Percentiles rank a stretch among this genome's conserved stretches.
These are phyloP conservation scores for Portevinia maculata DNA, from an alignment of 2,888 invertebrate genomes.

Conservation along the genomic window DNA sequence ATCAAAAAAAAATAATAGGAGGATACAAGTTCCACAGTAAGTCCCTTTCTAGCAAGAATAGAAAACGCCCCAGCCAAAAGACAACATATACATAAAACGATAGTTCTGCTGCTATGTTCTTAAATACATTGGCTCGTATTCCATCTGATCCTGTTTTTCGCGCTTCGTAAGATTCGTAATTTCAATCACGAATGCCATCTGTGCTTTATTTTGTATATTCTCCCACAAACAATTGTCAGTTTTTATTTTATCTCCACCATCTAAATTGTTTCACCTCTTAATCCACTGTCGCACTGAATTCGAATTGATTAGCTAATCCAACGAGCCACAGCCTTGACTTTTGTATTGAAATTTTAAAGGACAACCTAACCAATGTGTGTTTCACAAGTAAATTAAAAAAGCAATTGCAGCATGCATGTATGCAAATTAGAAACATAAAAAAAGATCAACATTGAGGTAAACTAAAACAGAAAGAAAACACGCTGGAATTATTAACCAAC, in stretches of 20 bases:
- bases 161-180: too few relatives aligned
- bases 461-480: constrained; percentile 19
- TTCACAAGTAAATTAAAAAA: constrained; percentile 39
- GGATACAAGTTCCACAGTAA: too few relatives aligned
- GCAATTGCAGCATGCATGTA: constrained; percentile 19
- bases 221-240: neutral
- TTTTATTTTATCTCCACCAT: neutral
- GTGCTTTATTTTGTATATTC: neutral
- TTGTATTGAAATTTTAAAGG: constrained; percentile 25
- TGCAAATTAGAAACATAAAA: constrained; percentile 21
- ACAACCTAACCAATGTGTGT: constrained; percentile 24
- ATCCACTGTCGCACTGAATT: constrained; percentile 29
- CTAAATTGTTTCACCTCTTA: neutral
- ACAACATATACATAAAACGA: too few relatives aligned
- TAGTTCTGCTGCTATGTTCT: too few relatives aligned
- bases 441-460: constrained; percentile 4
- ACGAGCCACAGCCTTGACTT: constrained; percentile 55
- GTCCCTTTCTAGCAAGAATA: too few relatives aligned
- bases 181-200: too few relatives aligned
- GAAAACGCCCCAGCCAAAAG: too few relatives aligned
- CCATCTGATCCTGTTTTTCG: too few relatives aligned
- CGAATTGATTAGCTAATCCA: constrained; percentile 36
- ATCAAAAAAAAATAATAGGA: too few relatives aligned
- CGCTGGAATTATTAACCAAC: constrained; percentile 33
- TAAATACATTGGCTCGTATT: too few relatives aligned